Evolutionary conservation across 2,113 vertebrate genomes (phyloP), one percentile per base, ranked within the genome.

Genomic region (Xyrauchen texanus): DNA sequence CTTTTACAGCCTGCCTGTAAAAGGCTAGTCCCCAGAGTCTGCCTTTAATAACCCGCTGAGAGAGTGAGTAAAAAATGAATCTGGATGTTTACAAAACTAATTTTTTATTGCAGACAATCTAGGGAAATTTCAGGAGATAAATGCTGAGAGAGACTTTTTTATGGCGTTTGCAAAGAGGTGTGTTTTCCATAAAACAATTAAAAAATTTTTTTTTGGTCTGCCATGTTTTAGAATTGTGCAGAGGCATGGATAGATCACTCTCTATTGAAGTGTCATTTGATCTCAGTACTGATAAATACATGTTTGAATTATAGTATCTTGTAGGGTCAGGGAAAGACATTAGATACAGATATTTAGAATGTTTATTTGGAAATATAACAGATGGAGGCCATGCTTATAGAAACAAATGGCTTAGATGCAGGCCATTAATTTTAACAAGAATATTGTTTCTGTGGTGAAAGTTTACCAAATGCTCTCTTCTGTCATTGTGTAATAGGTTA

Each of bases 31-130:
- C 87, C 72, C 78, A 66, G 21, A 34, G 82, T 62, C 15, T 69
- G 75, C 68, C 75, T 85, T 86, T 86, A 72, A 86, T 58, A 83
- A 70, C 64, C 79, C 53, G 68, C 52, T 68, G 61, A 57, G 34
- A 58, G 53, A 49, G 42, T 52, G 21, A 70, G 12, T 45, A 45
- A n/a, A 6, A 34, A 45, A 34, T 7, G 21, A 68, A 67, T 63
- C 49, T 76, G 62, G 74, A 21, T 65, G 34, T 76, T 76, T 55
- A 55, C 21, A 76, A 76, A 76, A 21, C 21, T 2, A 8, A 5
- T 45, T 66, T 55, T 45, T 65, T 76, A 62, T 44, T 64, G 49
- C 34, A 65, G 49, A 65, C 61, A 76, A 76, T 66, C 46, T 63
- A 64, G 62, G 62, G 51, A 52, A 75, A 75, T 34, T 51, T 49